Evolutionary conservation across 2,113 vertebrate genomes (phyloP).

Genomic region (Toxostoma redivivum): DNA sequence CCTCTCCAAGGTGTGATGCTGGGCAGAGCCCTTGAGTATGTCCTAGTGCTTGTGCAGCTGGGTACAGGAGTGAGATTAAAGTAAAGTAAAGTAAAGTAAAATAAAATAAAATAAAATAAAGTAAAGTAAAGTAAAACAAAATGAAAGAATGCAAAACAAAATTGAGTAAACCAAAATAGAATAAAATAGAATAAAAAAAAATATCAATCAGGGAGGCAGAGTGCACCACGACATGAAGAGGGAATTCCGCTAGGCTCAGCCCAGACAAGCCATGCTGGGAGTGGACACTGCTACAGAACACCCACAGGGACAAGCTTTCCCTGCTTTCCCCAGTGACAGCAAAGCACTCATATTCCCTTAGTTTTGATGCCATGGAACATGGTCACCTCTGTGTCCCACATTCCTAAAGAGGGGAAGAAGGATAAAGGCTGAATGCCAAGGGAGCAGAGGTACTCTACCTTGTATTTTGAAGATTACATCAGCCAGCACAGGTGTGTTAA

Average conservation of each 20-base stretch:
- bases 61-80: not conserved
- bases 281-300: not conserved
- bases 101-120: not conserved
- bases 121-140: not conserved
- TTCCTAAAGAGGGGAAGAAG: not conserved
- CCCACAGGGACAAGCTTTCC: not conserved
- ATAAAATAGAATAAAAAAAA: not conserved
- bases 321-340: not conserved
- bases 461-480: constrained; percentile 98
- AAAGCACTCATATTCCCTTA: not conserved
- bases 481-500: constrained; percentile 90
- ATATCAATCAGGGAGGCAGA: not conserved
- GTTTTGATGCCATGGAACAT: not conserved
- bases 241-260: accelerated
- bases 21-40: not conserved
- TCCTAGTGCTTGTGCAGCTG: not conserved
- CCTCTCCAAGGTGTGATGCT: not conserved
- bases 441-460: constrained; percentile 69
- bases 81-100: not conserved
- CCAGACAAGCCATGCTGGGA: accelerated
- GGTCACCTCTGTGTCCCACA: not conserved
- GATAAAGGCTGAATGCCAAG: too few species aligned
- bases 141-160: not conserved
- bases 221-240: accelerated
- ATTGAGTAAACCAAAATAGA: not conserved